Evolutionary conservation across 2,797 vertebrate species (phyloP).

Genomic region (Columba guinea): DNA sequence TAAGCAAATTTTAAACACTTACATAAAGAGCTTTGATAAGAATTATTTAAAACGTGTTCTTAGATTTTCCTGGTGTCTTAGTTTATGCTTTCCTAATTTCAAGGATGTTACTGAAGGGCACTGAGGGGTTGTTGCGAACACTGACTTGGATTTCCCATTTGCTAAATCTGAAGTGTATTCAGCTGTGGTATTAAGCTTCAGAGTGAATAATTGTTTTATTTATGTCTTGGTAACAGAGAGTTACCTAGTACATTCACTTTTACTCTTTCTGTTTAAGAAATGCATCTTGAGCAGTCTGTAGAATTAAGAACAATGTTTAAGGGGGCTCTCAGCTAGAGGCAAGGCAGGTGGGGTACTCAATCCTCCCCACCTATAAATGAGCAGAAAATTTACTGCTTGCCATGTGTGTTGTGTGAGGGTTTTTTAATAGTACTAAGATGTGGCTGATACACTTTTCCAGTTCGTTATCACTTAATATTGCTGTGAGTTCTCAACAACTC

Average conservation of each 20-base stretch:
- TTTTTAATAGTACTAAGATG: background rate
- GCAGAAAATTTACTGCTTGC: background rate
- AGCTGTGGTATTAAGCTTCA: background rate
- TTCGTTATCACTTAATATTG: background rate
- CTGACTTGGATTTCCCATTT: background rate
- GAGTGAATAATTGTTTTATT: background rate
- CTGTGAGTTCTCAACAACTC: background rate
- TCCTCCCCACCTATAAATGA: background rate
- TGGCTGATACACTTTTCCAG: background rate
- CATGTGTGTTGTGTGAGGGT: fast-evolving
- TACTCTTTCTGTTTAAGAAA: background rate
- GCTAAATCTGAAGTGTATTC: background rate
- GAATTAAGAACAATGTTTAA: background rate
- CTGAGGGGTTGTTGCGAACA: background rate
- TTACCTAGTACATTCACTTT: background rate
- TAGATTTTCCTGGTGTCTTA: background rate
- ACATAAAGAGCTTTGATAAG: background rate
- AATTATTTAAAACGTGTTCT: background rate
- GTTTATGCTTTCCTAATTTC: background rate
- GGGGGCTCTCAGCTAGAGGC: background rate
- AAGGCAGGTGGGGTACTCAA: background rate
- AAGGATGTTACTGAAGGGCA: background rate
- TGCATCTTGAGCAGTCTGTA: background rate
- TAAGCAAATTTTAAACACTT: background rate
- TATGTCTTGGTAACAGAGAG: background rate